Evolutionary conservation across 2,888 invertebrate species (phyloP).

Genomic region (Torymus tubicola): DNA sequence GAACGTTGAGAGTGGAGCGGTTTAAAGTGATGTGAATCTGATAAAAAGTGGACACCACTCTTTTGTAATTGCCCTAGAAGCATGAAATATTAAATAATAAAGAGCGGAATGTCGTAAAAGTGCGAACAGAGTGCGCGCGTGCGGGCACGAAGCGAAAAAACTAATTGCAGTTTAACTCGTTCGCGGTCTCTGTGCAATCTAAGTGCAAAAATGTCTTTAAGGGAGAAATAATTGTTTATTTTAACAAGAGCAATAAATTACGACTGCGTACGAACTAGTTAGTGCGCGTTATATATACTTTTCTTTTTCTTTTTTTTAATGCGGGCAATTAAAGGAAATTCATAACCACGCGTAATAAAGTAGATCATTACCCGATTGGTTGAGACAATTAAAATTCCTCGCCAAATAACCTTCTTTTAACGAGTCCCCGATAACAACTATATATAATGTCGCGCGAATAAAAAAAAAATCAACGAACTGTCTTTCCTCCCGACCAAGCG

Average conservation of each 20-base stretch:
- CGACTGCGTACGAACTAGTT: not conserved
- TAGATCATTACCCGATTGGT: conserved; percentile 19
- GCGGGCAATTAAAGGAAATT: conserved; percentile 16
- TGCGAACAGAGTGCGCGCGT: not conserved
- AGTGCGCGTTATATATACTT: not conserved
- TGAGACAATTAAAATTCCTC: conserved; percentile 29
- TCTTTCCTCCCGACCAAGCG: not conserved
- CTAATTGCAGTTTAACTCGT: conserved; percentile 29
- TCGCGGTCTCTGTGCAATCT: not conserved
- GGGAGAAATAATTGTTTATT: conserved; percentile 32
- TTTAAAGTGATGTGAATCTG: too few species aligned
- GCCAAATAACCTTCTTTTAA: not conserved
- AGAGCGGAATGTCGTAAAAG: conserved; percentile 26
- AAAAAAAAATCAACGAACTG: not conserved
- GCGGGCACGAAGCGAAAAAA: not conserved
- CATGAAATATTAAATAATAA: conserved; percentile 15
- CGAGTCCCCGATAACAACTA: not conserved
- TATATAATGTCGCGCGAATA: not conserved
- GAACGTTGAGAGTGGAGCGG: too few species aligned
- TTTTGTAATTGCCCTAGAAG: conserved; percentile 37
- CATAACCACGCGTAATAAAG: conserved; percentile 16
- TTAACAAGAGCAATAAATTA: conserved; percentile 41
- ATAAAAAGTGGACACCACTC: too few species aligned
- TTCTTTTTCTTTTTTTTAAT: not conserved
- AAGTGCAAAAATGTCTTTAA: conserved; percentile 4